Evolutionary conservation across 2,113 vertebrate species (phyloP), one percentile per base, ranked within the genome.

Genomic region (Orthonyx spaldingii): DNA sequence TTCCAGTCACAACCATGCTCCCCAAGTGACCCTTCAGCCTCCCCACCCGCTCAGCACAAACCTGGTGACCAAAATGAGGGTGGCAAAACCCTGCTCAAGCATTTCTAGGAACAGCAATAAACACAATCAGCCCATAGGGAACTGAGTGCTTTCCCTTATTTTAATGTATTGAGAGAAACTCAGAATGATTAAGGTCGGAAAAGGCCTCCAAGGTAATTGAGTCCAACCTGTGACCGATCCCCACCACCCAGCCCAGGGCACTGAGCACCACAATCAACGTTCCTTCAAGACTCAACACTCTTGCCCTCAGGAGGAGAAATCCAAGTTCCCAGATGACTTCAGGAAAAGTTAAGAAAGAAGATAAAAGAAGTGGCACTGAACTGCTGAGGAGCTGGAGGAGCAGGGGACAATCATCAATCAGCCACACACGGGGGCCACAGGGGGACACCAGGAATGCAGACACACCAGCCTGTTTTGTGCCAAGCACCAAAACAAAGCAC

Each of bases 1-100:
- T 2, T 55, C 10, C 75, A 22, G 22, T 26, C 3, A 1, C 52
- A 33, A 7, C 16, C 2, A 0, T 0, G 0, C 24, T 76, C 44
- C 14, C n/a, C 3, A 0, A 22, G 52, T 42, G 44, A 55, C 16
- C 41, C 55, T 59, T 22, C 63, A 39, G 71, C 39, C 60, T 77
- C 66, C 33, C 26, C 55, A 32, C 7, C 15, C 0, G 0, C 59
- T 47, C 56, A 23, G 42, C 49, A 59, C 59, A 42, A 49, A 17
- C 3, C 0, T 53, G 55, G 11, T 41, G 55, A 56, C 37, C 59
- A 80, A 86, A 72, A 5, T 24, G 42, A 87, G 22, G 6, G n/a
- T 4, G 13, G 41, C 20, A 55, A 77, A 85, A 32, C 22, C 44
- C 61, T 9, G 46, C 81, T 83, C 19, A 1, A 30, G n/a, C 10